A percentile compares a stretch with the other conserved stretches of the same genome.
Conservation (phyloP, 2,888 invertebrate species). For the Sylvicola fuscatus region DNA sequence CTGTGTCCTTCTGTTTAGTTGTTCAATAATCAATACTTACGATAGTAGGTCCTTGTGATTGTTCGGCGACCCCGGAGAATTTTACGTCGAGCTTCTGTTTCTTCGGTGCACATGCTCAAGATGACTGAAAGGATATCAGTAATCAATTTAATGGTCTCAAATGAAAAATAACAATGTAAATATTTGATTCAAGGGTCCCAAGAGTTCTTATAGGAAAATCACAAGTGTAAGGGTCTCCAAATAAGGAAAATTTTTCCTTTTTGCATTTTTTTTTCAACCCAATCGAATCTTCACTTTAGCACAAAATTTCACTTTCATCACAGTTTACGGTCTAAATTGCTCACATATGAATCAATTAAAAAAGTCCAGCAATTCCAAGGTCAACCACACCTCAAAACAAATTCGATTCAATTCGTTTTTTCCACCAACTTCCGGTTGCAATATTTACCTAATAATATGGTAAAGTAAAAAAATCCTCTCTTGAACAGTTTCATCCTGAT, state of each 20-base stretch:
- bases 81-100: constrained; percentile 56
- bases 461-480: constrained; percentile 27
- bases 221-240: too few species aligned
- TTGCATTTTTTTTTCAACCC: too few species aligned
- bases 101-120: constrained; percentile 42
- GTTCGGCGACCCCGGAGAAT: constrained; percentile 60
- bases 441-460: constrained; percentile 26
- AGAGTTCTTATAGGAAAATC: too few species aligned
- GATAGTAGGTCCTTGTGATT: constrained; percentile 53
- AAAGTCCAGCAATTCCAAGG: too few species aligned
- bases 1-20: neutral
- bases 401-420: neutral
- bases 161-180: too few species aligned
- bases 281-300: too few species aligned
- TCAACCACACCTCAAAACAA: neutral
- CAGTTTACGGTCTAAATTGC: too few species aligned
- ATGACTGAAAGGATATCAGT: constrained; percentile 31
- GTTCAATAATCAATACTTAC: constrained; percentile 32
- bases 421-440: neutral
- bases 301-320: too few species aligned
- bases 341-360: too few species aligned
- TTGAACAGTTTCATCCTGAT: constrained; percentile 11
- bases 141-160: too few species aligned
- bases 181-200: too few species aligned
- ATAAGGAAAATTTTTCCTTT: too few species aligned